These are phyloP conservation scores for Zele albiditarsus DNA, from an alignment of 2,888 invertebrate species.

Conservation along the genomic window DNA sequence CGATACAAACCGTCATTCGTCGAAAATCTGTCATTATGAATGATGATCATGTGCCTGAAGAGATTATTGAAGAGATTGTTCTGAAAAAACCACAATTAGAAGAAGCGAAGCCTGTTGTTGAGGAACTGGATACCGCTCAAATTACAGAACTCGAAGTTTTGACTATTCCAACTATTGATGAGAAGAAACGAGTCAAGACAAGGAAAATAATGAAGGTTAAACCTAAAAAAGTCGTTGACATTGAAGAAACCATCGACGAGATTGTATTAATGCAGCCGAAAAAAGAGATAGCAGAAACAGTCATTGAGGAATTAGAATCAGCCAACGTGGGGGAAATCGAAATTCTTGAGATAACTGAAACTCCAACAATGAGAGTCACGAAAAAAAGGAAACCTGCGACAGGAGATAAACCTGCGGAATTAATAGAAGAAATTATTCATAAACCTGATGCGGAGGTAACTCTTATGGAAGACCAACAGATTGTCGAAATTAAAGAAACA, in stretches of 20 bases:
- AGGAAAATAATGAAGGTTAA: slow-evolving; percentile 50
- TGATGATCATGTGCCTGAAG: slow-evolving; percentile 50
- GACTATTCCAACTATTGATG: slow-evolving; percentile 43
- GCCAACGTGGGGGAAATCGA: slow-evolving; percentile 49
- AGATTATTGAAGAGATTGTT: slow-evolving; percentile 53
- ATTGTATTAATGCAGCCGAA: slow-evolving; percentile 42
- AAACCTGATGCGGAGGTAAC: slow-evolving; percentile 55
- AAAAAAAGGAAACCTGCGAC: slow-evolving; percentile 46
- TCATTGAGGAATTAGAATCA: slow-evolving; percentile 45
- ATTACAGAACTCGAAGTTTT: neutral
- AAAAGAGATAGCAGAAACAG: slow-evolving; percentile 38
- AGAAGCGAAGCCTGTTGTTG: slow-evolving; percentile 43
- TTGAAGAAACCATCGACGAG: slow-evolving; percentile 52
- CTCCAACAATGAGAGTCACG: slow-evolving; percentile 45
- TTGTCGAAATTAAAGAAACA: slow-evolving; percentile 48
- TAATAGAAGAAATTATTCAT: slow-evolving; percentile 48
- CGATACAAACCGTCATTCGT: slow-evolving; percentile 47
- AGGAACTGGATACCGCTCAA: slow-evolving; percentile 12
- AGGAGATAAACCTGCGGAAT: slow-evolving; percentile 45
- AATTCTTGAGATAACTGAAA: slow-evolving; percentile 50
- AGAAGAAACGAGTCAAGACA: slow-evolving; percentile 44
- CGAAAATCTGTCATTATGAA: slow-evolving; percentile 44
- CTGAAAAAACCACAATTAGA: slow-evolving; percentile 45
- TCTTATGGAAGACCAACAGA: slow-evolving; percentile 61
- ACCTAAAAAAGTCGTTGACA: slow-evolving; percentile 19